A percentile compares a stretch with the other conserved stretches of the same genome.
These are phyloP conservation scores for Actinemys pallida DNA, from an alignment of 2,113 vertebrate species.

Conservation along the genomic window DNA sequence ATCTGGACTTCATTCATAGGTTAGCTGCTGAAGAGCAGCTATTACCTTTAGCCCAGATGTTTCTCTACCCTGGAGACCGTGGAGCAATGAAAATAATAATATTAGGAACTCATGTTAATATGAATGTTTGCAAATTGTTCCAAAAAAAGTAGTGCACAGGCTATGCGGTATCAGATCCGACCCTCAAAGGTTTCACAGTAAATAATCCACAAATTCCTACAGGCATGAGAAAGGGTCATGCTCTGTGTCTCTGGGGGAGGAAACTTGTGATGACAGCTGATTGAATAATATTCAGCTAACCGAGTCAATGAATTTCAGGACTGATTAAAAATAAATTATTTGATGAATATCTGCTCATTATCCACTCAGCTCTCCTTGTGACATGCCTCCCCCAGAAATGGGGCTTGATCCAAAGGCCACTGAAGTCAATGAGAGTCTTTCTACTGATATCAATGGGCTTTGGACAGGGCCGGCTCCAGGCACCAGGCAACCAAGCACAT, in stretches of 20 bases:
- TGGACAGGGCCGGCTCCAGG: not conserved
- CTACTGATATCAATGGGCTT: not conserved
- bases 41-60: not conserved
- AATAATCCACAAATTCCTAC: not conserved
- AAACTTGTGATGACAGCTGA: not conserved
- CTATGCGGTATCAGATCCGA: rapidly evolving
- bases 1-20: not conserved
- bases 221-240: not conserved
- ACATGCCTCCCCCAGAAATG: not conserved
- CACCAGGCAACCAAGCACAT: no score
- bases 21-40: not conserved
- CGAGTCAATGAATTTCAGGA: not conserved
- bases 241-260: not conserved
- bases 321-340: not conserved
- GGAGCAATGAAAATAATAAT: not conserved
- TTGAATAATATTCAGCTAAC: not conserved
- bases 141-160: not conserved
- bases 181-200: not conserved
- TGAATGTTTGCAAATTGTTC: not conserved
- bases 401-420: not conserved
- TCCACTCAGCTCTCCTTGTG: not conserved
- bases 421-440: not conserved
- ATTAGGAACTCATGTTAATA: not conserved
- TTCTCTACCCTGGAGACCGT: not conserved
- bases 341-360: not conserved